These are phyloP conservation scores for Phalacrocorax pelagicus DNA, from an alignment of 2,113 vertebrate species.

Conservation along the genomic window DNA sequence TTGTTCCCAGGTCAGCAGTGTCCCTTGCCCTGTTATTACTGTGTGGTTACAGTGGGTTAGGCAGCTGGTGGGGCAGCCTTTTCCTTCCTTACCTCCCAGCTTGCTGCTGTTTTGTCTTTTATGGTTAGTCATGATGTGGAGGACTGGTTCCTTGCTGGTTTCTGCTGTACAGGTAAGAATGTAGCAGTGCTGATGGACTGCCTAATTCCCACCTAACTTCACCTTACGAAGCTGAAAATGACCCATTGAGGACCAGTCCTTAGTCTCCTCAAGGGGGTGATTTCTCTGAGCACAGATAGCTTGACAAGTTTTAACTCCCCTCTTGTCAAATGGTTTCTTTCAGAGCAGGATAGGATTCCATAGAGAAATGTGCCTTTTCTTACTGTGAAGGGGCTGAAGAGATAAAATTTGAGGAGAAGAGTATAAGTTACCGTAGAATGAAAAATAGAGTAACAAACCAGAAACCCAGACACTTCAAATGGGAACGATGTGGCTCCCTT, in stretches of 20 bases:
- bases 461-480: neutral
- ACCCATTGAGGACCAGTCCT: neutral
- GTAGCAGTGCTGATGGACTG: neutral
- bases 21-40: neutral
- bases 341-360: neutral
- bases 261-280: neutral
- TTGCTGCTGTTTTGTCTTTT: neutral
- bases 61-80: neutral
- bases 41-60: neutral
- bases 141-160: neutral
- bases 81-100: neutral
- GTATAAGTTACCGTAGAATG: neutral
- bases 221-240: neutral
- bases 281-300: neutral
- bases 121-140: neutral
- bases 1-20: neutral
- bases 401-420: neutral
- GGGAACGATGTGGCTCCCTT: neutral
- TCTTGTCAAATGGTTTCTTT: neutral
- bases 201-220: neutral
- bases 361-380: neutral
- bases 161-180: neutral
- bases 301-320: neutral
- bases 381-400: neutral
- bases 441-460: neutral